A percentile compares a stretch with the other conserved stretches of the same genome.
These are phyloP conservation scores for Chloroceryle amazona DNA, from an alignment of 2,797 vertebrate species.

Conservation along the genomic window DNA sequence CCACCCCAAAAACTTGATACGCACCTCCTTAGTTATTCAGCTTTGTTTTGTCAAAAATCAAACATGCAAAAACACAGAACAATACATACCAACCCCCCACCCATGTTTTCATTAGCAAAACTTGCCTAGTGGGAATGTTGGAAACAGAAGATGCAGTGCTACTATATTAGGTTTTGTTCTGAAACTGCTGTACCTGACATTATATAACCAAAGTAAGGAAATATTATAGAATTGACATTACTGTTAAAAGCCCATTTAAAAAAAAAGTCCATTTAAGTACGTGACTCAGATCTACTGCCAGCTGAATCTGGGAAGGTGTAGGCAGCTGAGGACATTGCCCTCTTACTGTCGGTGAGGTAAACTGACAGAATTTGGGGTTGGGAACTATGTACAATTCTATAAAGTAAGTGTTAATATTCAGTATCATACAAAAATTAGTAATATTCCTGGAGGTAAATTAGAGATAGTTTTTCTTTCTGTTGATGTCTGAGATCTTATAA, in stretches of 20 bases:
- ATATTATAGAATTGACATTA: not conserved
- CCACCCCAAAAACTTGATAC: not conserved
- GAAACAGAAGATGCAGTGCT: not conserved
- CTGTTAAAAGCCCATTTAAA: not conserved
- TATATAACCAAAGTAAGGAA: not conserved
- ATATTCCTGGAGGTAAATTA: not conserved
- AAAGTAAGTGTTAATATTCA: not conserved
- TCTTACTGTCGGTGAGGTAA: not conserved
- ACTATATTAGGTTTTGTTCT: not conserved
- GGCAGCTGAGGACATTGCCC: not conserved
- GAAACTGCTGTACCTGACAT: not conserved
- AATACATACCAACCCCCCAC: not conserved
- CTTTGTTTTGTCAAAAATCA: not conserved
- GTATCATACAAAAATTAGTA: not conserved
- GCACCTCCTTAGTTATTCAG: not conserved
- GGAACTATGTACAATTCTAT: not conserved
- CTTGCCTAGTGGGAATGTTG: not conserved
- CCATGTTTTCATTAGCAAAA: not conserved
- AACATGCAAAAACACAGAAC: not conserved
- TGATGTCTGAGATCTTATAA: not conserved
- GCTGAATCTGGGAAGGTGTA: not conserved
- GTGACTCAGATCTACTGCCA: not conserved
- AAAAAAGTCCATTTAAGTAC: not conserved
- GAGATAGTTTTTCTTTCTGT: not conserved
- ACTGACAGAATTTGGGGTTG: not conserved